phyloP scores from a whole-genome alignment of 2,888 invertebrate species.

The Geotrupes spiniger region DNA sequence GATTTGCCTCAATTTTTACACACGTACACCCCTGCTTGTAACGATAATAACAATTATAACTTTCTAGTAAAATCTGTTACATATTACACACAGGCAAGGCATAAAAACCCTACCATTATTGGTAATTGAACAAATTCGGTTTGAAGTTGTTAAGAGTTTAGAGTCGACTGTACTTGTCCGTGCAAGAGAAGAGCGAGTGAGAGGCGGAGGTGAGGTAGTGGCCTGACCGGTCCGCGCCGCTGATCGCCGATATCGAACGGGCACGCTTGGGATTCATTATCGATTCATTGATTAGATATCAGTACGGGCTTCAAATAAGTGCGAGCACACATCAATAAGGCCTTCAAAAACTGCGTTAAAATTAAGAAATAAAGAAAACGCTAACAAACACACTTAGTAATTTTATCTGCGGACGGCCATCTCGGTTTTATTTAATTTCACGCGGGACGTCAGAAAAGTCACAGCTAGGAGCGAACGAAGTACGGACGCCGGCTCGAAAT shows the following conservation, averaged over 20 bases:
- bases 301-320: slow-evolving; percentile 42
- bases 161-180: slow-evolving; percentile 2
- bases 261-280: slow-evolving; percentile 45
- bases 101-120: too few relatives aligned
- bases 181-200: slow-evolving; percentile 25
- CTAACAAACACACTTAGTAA: neutral
- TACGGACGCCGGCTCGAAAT: too few relatives aligned
- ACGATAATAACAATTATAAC: too few relatives aligned
- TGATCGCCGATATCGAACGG: slow-evolving; percentile 43
- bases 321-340: slow-evolving; percentile 33
- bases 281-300: slow-evolving; percentile 51
- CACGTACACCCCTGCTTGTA: too few relatives aligned
- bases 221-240: slow-evolving; percentile 42
- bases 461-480: too few relatives aligned
- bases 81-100: too few relatives aligned
- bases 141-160: slow-evolving; percentile 2
- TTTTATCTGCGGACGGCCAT: too few relatives aligned
- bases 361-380: slow-evolving; percentile 2
- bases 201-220: slow-evolving; percentile 33
- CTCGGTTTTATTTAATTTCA: too few relatives aligned
- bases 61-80: too few relatives aligned
- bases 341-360: slow-evolving; percentile 6
- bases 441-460: too few relatives aligned
- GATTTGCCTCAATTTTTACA: too few relatives aligned
- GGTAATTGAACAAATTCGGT: neutral